phyloP scores from a whole-genome alignment of 2,113 vertebrate genomes.

The Onychorhynchus coronatus region DNA sequence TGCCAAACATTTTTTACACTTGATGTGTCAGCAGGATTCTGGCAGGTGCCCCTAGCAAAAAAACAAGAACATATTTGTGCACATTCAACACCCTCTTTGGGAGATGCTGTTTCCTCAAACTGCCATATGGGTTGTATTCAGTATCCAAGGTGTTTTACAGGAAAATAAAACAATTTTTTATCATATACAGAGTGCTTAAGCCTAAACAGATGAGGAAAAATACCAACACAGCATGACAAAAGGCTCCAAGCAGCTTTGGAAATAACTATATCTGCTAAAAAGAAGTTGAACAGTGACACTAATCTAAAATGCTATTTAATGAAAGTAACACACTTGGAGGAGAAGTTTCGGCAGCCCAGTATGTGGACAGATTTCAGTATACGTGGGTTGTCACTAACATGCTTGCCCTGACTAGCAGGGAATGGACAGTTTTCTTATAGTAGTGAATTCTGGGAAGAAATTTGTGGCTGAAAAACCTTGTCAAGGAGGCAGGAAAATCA shows the following conservation, averaged over 20 bases:
- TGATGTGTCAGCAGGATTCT: slow-evolving; percentile 55
- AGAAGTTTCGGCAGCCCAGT: background rate
- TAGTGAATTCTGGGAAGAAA: background rate
- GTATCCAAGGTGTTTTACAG: slow-evolving; percentile 58
- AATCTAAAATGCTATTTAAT: background rate
- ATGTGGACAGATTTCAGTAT: background rate
- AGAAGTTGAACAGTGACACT: background rate
- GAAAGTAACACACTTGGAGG: background rate
- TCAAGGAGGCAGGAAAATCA: background rate
- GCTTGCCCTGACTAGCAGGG: background rate
- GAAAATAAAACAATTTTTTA: slow-evolving; percentile 60
- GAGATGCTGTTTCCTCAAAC: slow-evolving; percentile 51
- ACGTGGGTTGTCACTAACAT: background rate
- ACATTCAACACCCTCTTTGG: slow-evolving; percentile 65
- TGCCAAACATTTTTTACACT: slow-evolving; percentile 52
- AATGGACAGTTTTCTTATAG: background rate
- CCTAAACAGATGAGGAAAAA: slow-evolving; percentile 48
- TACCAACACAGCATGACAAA: slow-evolving; percentile 15
- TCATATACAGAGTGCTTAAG: slow-evolving; percentile 25
- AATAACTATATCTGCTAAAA: background rate
- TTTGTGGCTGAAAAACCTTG: background rate
- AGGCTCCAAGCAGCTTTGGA: slow-evolving; percentile 21
- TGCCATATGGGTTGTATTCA: slow-evolving; percentile 56
- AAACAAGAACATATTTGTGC: slow-evolving; percentile 57
- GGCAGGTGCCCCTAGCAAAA: slow-evolving; percentile 55